A percentile compares a stretch with the other conserved stretches of the same genome.
Conservation (phyloP, 2,888 invertebrate genomes). For the Aspidiotus destructor region DNA sequence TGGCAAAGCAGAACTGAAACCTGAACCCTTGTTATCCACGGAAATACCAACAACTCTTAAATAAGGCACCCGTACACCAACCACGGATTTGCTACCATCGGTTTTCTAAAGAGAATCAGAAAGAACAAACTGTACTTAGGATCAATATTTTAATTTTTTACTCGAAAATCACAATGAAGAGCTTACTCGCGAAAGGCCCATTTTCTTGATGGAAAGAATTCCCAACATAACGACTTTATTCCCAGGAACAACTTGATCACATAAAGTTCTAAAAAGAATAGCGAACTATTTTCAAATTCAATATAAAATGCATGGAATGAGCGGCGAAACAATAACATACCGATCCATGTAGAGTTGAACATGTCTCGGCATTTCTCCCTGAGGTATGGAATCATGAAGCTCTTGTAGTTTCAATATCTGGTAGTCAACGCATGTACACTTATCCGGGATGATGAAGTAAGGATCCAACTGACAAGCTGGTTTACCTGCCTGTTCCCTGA, state of each 20-base stretch:
- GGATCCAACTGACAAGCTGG: constrained; percentile 95
- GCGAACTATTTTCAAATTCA: constrained; percentile 16
- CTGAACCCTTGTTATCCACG: constrained; percentile 68
- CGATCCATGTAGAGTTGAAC: constrained; percentile 89
- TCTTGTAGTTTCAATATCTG: constrained; percentile 97
- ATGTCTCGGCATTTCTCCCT: constrained; percentile 97
- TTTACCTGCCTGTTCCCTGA: constrained; percentile 80
- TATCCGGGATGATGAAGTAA: constrained; percentile 95
- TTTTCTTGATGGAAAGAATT: constrained; percentile 91
- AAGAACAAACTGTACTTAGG: neutral
- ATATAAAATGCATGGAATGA: neutral
- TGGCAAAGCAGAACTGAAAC: constrained; percentile 43
- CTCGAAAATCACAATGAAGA: neutral
- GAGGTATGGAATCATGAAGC: constrained; percentile 83
- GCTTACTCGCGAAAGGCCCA: constrained; percentile 51
- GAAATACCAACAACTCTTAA: constrained; percentile 87
- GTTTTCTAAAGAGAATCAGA: constrained; percentile 16
- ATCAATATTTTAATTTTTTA: neutral
- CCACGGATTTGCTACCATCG: constrained; percentile 59
- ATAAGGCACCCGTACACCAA: constrained; percentile 90
- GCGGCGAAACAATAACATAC: constrained; percentile 39
- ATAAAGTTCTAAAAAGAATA: constrained; percentile 53
- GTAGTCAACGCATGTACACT: constrained; percentile 94
- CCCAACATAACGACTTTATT: constrained; percentile 88
- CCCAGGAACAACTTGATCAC: constrained; percentile 92